Percentiles rank a stretch among this genome's conserved stretches.
phyloP scores from a whole-genome alignment of 1,140 invertebrate species.

The Aphidius gifuensis region DNA sequence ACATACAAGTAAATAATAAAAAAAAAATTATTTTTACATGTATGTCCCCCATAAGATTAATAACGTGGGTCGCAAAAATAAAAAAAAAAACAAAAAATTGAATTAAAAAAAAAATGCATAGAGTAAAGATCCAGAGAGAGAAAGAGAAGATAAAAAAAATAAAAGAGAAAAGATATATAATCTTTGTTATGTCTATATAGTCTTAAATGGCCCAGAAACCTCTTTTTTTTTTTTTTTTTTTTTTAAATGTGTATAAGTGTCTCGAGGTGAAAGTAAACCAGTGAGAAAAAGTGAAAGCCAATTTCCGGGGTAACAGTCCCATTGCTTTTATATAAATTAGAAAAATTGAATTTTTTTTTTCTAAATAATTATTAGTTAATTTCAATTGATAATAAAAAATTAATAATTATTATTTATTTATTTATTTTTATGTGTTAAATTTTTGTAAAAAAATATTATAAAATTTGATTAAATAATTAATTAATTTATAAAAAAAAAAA shows the following conservation, averaged over 20 bases:
- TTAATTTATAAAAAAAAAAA: no score
- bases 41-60: no score
- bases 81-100: no score
- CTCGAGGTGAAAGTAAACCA: slow-evolving; percentile 26
- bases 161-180: slow-evolving; percentile 8
- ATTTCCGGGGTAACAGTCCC: slow-evolving; percentile 46
- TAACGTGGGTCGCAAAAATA: no score
- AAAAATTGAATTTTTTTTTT: slow-evolving; percentile 14
- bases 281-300: slow-evolving; percentile 50
- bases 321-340: slow-evolving; percentile 13
- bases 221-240: slow-evolving; percentile 23
- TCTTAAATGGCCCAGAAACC: slow-evolving; percentile 42
- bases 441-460: background rate
- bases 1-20: no score
- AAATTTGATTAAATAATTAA: no score
- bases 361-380: background rate
- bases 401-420: no score
- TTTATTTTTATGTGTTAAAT: background rate
- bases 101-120: no score
- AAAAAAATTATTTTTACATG: no score
- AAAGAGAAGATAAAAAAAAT: slow-evolving; percentile 13
- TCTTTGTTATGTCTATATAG: slow-evolving; percentile 30
- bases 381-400: background rate
- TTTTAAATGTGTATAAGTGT: slow-evolving; percentile 19
- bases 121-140: no score